A percentile compares a stretch with the other conserved stretches of the same genome.
phyloP scores from a whole-genome alignment of 2,888 invertebrate species.

The Tortricodes alternella region DNA sequence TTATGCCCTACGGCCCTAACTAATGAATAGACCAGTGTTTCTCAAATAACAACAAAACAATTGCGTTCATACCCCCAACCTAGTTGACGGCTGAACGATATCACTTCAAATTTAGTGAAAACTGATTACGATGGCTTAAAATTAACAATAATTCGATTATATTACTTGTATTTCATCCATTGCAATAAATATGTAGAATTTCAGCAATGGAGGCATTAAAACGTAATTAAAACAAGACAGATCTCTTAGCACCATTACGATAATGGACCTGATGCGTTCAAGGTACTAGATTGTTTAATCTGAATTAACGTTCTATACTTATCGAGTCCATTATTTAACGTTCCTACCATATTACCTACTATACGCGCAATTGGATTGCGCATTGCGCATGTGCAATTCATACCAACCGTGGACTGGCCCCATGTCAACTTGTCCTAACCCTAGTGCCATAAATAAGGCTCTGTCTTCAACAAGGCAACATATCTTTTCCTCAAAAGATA shows the following conservation, averaged over 20 bases:
- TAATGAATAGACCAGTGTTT: constrained; percentile 76
- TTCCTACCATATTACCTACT: constrained; percentile 3
- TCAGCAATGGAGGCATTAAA: constrained; percentile 52
- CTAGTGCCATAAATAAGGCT: constrained; percentile 69
- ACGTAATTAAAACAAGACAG: constrained; percentile 58
- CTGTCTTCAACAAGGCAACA: constrained; percentile 62
- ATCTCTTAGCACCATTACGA: constrained; percentile 77
- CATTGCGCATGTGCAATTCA: constrained; percentile 34
- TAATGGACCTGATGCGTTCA: constrained; percentile 27
- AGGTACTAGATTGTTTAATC: constrained; percentile 12
- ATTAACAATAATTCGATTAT: constrained; percentile 53
- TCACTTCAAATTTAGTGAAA: constrained; percentile 36
- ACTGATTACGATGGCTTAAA: constrained; percentile 50
- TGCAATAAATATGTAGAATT: constrained; percentile 41
- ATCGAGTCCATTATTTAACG: constrained; percentile 18
- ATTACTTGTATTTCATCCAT: constrained; percentile 50
- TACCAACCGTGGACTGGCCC: constrained; percentile 64
- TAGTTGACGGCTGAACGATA: constrained; percentile 42
- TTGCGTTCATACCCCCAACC: constrained; percentile 37
- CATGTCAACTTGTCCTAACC: constrained; percentile 60
- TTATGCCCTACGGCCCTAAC: constrained; percentile 63
- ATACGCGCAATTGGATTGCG: too few relatives aligned
- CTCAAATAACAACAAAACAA: constrained; percentile 60
- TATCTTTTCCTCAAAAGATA: constrained; percentile 45
- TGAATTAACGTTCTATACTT: constrained; percentile 5